These are phyloP conservation scores for Pedetes capensis DNA, from an alignment of 2,113 vertebrate species.

Conservation along the genomic window DNA sequence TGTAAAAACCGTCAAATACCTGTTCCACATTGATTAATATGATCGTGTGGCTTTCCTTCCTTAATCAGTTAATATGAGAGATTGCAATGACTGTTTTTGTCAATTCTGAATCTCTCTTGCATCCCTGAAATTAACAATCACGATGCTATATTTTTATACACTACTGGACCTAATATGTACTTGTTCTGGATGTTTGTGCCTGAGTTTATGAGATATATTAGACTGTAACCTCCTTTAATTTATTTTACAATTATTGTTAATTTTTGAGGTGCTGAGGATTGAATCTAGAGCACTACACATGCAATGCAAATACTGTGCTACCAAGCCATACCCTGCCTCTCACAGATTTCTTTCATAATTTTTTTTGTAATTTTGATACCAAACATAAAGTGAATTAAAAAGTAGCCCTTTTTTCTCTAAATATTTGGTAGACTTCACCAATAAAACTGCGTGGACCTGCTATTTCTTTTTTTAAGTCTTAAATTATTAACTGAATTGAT, in stretches of 20 bases:
- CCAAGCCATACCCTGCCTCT: neutral
- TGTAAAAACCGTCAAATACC: neutral
- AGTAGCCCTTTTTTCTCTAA: neutral
- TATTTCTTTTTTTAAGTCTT: neutral
- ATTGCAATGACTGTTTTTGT: neutral
- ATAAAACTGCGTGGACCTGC: neutral
- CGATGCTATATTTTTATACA: neutral
- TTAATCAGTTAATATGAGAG: neutral
- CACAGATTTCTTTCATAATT: neutral
- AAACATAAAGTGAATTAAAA: neutral
- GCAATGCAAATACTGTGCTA: neutral
- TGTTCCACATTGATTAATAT: neutral
- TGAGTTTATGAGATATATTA: neutral
- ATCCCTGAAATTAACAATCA: neutral
- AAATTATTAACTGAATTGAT: neutral
- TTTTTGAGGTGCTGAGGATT: neutral
- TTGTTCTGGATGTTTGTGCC: neutral
- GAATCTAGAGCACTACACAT: neutral
- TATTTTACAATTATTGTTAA: neutral
- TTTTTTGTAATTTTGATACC: neutral
- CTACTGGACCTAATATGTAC: neutral
- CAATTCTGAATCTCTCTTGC: neutral
- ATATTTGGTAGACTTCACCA: no score
- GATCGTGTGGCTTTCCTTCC: neutral
- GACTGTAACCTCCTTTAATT: neutral